Base-by-base conservation (phyloP, 2,888 invertebrate species). In the Chymomyza amoena region DNA sequence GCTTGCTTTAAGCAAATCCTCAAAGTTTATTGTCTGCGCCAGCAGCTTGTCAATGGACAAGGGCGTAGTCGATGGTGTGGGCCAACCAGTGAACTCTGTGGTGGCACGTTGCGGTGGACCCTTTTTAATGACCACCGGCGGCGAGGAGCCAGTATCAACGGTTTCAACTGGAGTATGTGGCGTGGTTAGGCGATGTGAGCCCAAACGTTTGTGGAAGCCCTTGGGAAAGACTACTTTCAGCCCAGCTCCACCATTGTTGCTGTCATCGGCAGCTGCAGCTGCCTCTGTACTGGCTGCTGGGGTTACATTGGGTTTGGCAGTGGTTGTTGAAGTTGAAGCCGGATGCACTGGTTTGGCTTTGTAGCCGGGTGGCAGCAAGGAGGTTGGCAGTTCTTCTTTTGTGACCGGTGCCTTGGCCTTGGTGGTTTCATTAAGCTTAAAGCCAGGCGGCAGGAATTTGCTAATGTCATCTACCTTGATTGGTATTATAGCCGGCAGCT, bases 61-160 rank as follows among this genome's bases (percentile, higher is more conserved):
- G 0, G 97, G 96, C 0, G 97, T 97, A 0, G 97, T 97, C 1
- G 97, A 96, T 6, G 96, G 95, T 0, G 96, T 96, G 13, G 97
- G 97, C 97, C 97, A 97, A 16, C 97, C 97, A 15, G 97, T 97
- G 84, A 97, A 97, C 91, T 96, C 97, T 18, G 97, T 97, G 9
- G 96, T 96, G 25, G 95, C 95, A 94, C 97, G 95, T 25, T 93
- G 94, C 0, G 97, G 97, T 94, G 97, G 97, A 78, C 97, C 97
- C 91, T 96, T 96, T 75, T 95, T 95, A 80, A 97, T 97, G 64
- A 94, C 94, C 6, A 96, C 96, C 0, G 92, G 90, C 0, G 93
- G 93, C 1, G 92, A 91, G 2, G 93, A 93, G 4, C 93, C 93
- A 16, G 92, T 91, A 18, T 79, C 90, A 5, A 52, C 76, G 51